phyloP scores from a whole-genome alignment of 1,140 invertebrate species.

The Solenopsis fugax region DNA sequence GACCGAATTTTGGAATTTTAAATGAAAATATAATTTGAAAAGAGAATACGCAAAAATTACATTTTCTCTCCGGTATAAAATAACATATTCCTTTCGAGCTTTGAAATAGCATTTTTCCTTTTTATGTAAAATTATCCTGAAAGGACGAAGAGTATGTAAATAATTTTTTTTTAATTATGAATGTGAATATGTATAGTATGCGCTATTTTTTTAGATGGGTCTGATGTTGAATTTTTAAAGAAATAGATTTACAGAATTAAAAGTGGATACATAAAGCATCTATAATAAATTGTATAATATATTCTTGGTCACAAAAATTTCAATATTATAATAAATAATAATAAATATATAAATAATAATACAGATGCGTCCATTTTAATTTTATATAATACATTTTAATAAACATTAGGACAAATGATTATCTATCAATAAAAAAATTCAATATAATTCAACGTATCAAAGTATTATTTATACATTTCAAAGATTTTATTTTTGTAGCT shows the following conservation, averaged over 20 bases:
- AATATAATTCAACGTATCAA: background rate
- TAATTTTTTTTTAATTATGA: slow-evolving; percentile 2
- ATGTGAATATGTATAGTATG: background rate
- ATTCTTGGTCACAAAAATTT: slow-evolving; percentile 12
- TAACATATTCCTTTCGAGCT: slow-evolving; percentile 5
- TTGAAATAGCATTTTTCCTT: background rate
- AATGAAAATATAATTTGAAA: background rate
- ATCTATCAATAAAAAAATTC: background rate
- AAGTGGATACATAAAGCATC: background rate
- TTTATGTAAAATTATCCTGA: slow-evolving; percentile 2
- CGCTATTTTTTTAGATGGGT: background rate
- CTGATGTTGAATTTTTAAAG: slow-evolving; percentile 12
- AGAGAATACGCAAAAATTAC: background rate
- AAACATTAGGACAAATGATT: background rate
- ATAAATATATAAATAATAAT: no score
- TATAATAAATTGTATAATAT: slow-evolving; percentile 24
- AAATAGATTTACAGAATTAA: background rate
- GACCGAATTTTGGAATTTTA: background rate
- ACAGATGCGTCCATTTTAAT: background rate
- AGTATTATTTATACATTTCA: background rate
- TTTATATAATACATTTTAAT: background rate
- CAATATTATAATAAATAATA: slow-evolving; percentile 25
- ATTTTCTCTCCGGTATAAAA: slow-evolving; percentile 12
- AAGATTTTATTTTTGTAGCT: slow-evolving; percentile 3
- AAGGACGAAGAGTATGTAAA: slow-evolving; percentile 1